phyloP scores from a whole-genome alignment of 2,888 invertebrate genomes.

The Stenodema calcarata region DNA sequence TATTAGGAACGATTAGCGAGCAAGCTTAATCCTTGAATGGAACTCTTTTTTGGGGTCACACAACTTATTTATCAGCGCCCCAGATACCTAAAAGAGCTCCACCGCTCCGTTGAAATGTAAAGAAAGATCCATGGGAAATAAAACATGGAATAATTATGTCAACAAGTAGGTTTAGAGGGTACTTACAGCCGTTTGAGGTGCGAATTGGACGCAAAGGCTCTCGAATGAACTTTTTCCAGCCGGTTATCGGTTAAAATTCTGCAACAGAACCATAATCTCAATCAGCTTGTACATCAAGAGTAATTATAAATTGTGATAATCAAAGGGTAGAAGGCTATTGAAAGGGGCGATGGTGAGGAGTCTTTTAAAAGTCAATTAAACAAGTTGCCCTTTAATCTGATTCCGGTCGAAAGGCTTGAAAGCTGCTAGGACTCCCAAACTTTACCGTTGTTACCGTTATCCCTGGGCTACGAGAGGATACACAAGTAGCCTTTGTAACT shows the following conservation, averaged over 20 bases:
- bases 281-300: neutral
- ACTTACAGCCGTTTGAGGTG: constrained; percentile 8
- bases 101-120: no score
- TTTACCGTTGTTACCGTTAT: neutral
- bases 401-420: neutral
- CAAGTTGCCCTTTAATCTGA: neutral
- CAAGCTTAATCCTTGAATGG: no score
- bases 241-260: neutral
- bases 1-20: no score
- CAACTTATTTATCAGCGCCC: no score
- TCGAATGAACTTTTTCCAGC: neutral
- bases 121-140: no score
- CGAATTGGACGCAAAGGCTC: neutral
- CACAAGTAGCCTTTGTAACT: no score
- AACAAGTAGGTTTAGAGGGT: no score
- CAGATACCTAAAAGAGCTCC: no score
- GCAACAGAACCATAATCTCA: neutral
- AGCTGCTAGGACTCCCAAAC: neutral
- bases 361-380: neutral
- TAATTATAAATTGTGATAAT: neutral
- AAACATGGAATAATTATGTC: no score
- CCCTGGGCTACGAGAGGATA: neutral
- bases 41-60: no score
- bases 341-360: neutral
- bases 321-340: neutral